A percentile compares a stretch with the other conserved stretches of the same genome.
Conservation (phyloP, 35 echinoderm and acorn worm genomes). For the Hemicentrotus pulcherrimus region DNA sequence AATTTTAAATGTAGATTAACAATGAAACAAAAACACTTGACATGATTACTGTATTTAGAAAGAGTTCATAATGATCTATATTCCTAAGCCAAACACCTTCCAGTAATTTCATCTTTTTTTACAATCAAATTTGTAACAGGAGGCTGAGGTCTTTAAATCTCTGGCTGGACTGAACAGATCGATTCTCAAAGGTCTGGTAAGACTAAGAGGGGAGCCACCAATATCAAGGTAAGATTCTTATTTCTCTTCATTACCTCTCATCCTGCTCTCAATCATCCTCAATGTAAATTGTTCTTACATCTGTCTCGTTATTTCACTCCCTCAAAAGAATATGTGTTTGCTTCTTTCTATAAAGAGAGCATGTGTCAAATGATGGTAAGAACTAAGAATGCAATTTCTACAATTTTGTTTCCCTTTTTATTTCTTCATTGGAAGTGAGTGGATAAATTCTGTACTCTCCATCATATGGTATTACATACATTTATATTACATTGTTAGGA, state of each 20-base stretch:
- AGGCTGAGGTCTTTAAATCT: not conserved
- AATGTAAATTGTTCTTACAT: not conserved
- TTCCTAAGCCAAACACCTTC: no score
- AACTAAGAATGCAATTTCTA: not conserved
- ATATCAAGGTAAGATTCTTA: constrained; percentile 28
- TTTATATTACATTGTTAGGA: no score
- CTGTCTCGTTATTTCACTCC: not conserved
- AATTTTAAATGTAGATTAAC: no score
- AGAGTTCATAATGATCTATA: no score
- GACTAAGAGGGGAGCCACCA: not conserved
- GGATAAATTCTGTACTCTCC: no score
- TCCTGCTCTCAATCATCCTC: not conserved
- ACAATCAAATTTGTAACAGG: not conserved
- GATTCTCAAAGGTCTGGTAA: not conserved
- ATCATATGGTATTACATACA: no score
- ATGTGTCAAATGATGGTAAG: not conserved
- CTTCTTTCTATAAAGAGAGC: not conserved
- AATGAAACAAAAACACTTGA: no score
- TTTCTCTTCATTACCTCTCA: not conserved
- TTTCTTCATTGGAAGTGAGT: no score
- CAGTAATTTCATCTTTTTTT: not conserved
- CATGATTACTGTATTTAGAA: no score
- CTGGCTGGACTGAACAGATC: constrained; percentile 7
- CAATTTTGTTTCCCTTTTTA: not conserved
- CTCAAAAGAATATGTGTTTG: not conserved